These are phyloP conservation scores for Eristalinus sepulchralis DNA, from an alignment of 2,888 invertebrate species.

Conservation along the genomic window DNA sequence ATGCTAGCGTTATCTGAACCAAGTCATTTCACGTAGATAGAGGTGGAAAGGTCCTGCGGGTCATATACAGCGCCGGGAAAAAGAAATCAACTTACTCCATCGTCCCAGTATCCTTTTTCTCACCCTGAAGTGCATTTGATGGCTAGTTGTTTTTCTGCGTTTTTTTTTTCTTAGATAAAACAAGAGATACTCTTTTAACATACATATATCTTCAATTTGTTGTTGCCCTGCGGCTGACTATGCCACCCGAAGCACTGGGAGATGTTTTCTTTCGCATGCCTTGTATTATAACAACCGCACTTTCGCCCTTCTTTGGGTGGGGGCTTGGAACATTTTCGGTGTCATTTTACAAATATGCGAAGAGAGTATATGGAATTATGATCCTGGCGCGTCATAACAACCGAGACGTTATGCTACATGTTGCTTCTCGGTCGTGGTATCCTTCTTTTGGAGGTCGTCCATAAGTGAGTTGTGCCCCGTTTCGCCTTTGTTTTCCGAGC, in stretches of 20 bases:
- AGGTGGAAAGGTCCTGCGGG: conserved; percentile 35
- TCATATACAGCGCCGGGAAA: conserved; percentile 8
- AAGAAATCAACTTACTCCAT: conserved; percentile 8
- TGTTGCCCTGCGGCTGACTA: conserved; percentile 23
- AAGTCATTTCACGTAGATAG: conserved; percentile 54
- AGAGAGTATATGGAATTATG: conserved; percentile 19
- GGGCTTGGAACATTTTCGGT: conserved; percentile 23
- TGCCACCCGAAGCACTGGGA: conserved; percentile 28
- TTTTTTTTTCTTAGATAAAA: background rate
- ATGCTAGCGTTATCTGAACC: conserved; percentile 48
- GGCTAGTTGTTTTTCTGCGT: conserved; percentile 1
- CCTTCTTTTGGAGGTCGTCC: background rate
- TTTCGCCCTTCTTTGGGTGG: conserved; percentile 17
- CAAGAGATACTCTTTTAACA: conserved; percentile 22
- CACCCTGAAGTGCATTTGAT: conserved; percentile 28
- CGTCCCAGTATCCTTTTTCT: background rate
- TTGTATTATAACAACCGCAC: conserved; percentile 21
- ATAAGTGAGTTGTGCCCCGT: background rate
- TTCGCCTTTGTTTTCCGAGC: conserved; percentile 4
- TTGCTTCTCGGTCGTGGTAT: conserved; percentile 41
- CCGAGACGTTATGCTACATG: conserved; percentile 58
- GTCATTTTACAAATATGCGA: conserved; percentile 58
- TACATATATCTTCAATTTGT: conserved; percentile 40
- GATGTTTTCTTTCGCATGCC: conserved; percentile 32
- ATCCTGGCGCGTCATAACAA: conserved; percentile 59